A percentile compares a stretch with the other conserved stretches of the same genome.
phyloP scores from a whole-genome alignment of 2,113 vertebrate genomes.

The Protobothrops mucrosquamatus region DNA sequence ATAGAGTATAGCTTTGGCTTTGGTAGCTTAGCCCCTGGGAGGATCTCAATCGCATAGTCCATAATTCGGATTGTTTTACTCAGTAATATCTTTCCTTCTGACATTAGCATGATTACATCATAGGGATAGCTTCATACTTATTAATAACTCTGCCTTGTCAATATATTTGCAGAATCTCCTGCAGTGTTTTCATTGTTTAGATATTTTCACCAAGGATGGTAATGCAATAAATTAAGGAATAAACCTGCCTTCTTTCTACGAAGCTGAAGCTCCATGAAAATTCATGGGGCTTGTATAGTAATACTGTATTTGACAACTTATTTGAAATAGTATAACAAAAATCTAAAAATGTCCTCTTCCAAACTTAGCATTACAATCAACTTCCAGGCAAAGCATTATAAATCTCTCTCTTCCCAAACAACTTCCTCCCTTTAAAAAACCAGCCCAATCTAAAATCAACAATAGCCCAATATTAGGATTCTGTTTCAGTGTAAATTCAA shows the following conservation, averaged over 20 bases:
- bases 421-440: too few relatives aligned
- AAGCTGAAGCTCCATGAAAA: conserved; percentile 35
- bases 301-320: background rate
- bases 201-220: conserved; percentile 13
- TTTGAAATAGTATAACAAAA: conserved; percentile 37
- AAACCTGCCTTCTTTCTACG: conserved; percentile 8
- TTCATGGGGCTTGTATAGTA: background rate
- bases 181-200: background rate
- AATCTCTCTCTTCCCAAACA: background rate
- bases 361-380: conserved; percentile 14
- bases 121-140: background rate
- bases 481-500: background rate
- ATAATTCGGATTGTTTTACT: background rate
- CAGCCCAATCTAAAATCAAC: background rate
- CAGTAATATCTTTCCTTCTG: background rate
- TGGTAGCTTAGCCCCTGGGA: too few relatives aligned
- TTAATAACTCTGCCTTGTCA: background rate
- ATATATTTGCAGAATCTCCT: background rate
- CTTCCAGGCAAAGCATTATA: background rate
- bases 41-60: too few relatives aligned
- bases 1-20: too few relatives aligned
- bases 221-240: conserved; percentile 36
- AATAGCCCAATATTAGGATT: background rate
- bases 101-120: background rate
- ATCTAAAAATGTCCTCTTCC: background rate